Evolutionary conservation across 2,888 invertebrate genomes (phyloP).

Genomic region (Scelioninae gen. 1): DNA sequence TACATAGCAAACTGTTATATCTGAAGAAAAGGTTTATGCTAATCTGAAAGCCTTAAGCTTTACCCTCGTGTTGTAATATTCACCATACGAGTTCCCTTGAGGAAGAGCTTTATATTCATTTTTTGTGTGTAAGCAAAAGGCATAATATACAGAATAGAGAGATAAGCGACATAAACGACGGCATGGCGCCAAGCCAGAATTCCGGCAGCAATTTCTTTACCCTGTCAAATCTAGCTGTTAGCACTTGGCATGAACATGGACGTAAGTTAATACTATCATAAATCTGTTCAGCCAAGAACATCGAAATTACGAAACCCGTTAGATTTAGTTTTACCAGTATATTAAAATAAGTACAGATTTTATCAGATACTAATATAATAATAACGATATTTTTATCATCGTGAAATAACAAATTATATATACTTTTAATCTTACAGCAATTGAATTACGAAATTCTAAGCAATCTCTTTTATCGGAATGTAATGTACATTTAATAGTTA

Average conservation of each 20-base stretch:
- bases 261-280: constrained; percentile 2
- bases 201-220: constrained; percentile 39
- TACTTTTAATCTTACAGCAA: too few relatives aligned
- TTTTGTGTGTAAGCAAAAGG: constrained; percentile 47
- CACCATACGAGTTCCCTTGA: constrained; percentile 44
- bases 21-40: constrained; percentile 68
- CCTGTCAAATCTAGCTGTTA: constrained; percentile 12
- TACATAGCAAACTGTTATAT: constrained; percentile 32
- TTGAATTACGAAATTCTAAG: too few relatives aligned
- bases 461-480: too few relatives aligned
- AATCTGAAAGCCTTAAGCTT: constrained; percentile 58
- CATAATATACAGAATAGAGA: constrained; percentile 62
- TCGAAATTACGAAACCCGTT: constrained; percentile 1
- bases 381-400: too few relatives aligned
- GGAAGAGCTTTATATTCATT: constrained; percentile 68
- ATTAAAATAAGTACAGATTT: too few relatives aligned
- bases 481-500: too few relatives aligned
- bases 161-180: constrained; percentile 66
- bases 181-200: constrained; percentile 73
- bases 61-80: constrained; percentile 52
- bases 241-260: constrained; percentile 25
- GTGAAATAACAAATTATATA: too few relatives aligned
- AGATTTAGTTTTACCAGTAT: too few relatives aligned
- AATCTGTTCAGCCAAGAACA: constrained; percentile 35
- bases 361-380: too few relatives aligned